Percentiles rank a stretch among this genome's conserved stretches.
These are phyloP conservation scores for Macrophya annulata DNA, from an alignment of 2,888 invertebrate species.

Conservation along the genomic window DNA sequence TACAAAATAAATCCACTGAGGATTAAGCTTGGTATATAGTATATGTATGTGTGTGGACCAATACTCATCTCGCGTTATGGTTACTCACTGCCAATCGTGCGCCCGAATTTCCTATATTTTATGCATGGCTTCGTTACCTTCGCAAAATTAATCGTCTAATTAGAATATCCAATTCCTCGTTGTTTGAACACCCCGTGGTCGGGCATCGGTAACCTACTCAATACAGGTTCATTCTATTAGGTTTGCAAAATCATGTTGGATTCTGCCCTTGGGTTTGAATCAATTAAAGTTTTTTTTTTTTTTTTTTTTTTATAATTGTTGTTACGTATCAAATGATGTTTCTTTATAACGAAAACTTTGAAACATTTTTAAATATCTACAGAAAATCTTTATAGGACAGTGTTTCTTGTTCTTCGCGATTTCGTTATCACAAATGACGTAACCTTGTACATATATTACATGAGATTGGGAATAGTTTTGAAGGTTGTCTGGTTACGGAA, in stretches of 20 bases:
- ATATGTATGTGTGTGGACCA: neutral
- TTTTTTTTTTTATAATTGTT: neutral
- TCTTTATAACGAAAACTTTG: neutral
- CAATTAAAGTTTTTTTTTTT: neutral
- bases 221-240: conserved; percentile 6
- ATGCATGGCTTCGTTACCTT: conserved; percentile 40
- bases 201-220: neutral
- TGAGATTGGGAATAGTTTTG: neutral
- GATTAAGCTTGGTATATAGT: conserved; percentile 64
- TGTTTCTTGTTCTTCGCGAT: neutral
- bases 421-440: neutral
- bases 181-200: neutral
- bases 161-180: conserved; percentile 38
- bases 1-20: conserved; percentile 73
- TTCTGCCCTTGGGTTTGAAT: neutral
- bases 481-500: neutral
- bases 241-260: neutral
- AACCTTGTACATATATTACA: neutral
- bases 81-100: conserved; percentile 64
- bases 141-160: conserved; percentile 46
- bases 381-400: neutral
- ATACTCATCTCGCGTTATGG: conserved; percentile 12
- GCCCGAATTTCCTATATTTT: conserved; percentile 22
- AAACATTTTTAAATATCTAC: neutral
- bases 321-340: neutral